Percentiles rank a stretch among this genome's conserved stretches.
Evolutionary conservation across 2,797 vertebrate species (phyloP).

Genomic region (Scleropages formosus): DNA sequence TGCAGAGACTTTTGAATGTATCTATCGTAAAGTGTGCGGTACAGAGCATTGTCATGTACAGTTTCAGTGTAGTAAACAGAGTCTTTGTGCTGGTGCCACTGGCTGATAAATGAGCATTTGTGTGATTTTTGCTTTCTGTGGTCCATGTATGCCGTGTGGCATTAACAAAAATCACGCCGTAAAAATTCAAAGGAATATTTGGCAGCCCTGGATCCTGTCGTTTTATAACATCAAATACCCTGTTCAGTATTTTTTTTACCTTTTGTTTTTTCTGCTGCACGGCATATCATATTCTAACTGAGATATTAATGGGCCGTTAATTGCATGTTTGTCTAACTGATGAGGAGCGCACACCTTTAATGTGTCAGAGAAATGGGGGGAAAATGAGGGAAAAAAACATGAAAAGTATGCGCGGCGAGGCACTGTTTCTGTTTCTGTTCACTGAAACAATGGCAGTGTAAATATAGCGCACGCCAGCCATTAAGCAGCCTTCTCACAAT

Average conservation of each 20-base stretch:
- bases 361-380: neutral
- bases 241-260: constrained; percentile 9
- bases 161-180: constrained; percentile 5
- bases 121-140: constrained; percentile 4
- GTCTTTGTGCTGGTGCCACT: neutral
- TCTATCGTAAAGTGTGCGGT: neutral
- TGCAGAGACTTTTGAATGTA: constrained; percentile 32
- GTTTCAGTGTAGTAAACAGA: neutral
- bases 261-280: neutral
- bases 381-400: constrained; percentile 11
- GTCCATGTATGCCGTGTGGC: neutral
- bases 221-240: neutral
- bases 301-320: constrained; percentile 17
- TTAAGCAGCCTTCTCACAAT: constrained; percentile 51
- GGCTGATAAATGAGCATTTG: constrained; percentile 1
- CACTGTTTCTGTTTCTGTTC: constrained; percentile 34
- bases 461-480: constrained; percentile 45
- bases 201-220: neutral
- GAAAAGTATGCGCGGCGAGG: constrained; percentile 49
- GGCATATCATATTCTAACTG: neutral
- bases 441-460: constrained; percentile 33
- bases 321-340: constrained; percentile 8
- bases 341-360: constrained; percentile 12
- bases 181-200: constrained; percentile 4
- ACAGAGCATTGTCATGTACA: neutral